Percentiles rank a stretch among this genome's conserved stretches.
phyloP scores from a whole-genome alignment of 2,113 vertebrate species.

The Brachirus orientalis region DNA sequence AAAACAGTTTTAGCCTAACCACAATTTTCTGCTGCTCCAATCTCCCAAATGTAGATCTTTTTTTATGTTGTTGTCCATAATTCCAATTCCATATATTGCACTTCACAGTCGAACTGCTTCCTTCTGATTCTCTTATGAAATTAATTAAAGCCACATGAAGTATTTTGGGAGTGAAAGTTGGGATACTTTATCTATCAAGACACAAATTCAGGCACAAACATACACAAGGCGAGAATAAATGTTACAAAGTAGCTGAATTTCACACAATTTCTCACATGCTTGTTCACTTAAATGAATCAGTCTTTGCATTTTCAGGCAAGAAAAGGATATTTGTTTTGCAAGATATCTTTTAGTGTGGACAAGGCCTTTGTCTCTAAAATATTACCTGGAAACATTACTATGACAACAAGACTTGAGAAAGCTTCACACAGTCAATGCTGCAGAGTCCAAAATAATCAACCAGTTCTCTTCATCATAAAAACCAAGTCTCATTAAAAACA shows the following conservation, averaged over 20 bases:
- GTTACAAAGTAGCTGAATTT: background rate
- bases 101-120: constrained; percentile 19
- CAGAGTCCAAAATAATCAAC: too few species aligned
- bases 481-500: too few species aligned
- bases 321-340: too few species aligned
- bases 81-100: background rate
- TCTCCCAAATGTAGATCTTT: constrained; percentile 24
- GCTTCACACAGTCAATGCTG: too few species aligned
- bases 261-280: too few species aligned
- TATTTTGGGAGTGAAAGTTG: background rate
- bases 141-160: constrained; percentile 19
- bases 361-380: too few species aligned
- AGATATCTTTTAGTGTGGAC: too few species aligned
- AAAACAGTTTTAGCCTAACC: constrained; percentile 7
- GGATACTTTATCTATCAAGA: background rate
- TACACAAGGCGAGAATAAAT: background rate
- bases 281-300: too few species aligned
- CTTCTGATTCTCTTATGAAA: constrained; percentile 14
- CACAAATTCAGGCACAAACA: background rate
- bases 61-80: constrained; percentile 5
- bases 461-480: too few species aligned
- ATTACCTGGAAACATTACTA: too few species aligned
- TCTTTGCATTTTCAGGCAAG: too few species aligned
- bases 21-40: background rate
- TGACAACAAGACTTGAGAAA: too few species aligned